Base-by-base conservation (phyloP, 2,888 invertebrate genomes). In the Watsonalla cultraria region DNA sequence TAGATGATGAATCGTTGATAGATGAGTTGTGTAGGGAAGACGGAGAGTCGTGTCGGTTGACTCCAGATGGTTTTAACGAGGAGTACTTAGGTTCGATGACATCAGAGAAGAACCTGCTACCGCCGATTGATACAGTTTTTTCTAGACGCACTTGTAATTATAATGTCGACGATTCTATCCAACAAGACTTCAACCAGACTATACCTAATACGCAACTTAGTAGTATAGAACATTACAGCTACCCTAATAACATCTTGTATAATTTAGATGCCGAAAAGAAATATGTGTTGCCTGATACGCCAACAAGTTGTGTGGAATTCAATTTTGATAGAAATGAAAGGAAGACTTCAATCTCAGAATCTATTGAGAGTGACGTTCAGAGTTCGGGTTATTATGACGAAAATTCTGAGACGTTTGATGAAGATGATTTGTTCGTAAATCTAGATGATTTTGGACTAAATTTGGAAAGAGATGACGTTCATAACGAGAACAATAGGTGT, bases 21-120 rank as follows among this genome's bases (percentile, higher is more conserved):
- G 90, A 90, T 54, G 90, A 90, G 61, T 77, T 90, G 13, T 90
- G 90, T 51, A 81, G 90, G 71, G 90, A 90, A 72, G 90, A 90
- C 35, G 74, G 76, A 15, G 89, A 90, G 68, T 75, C 84, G 6
- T 80, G 80, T 55, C 71, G 80, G 53, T 59, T 86, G 24, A 79
- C 84, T 4, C 86, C 88, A 39, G 86, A 87, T 59, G 72, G 67
- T 24, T 87, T 84, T 47, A 83, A 80, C 59, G 86, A 86, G 58
- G 85, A 84, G 50, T 84, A 82, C 64, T 68, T 86, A 42, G 74
- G 75, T 50, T 59, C 80, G 5, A 66, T 70, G 11, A 58, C 71
- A n/a, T 72, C 74, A 51, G 86, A 85, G 15, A 78, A 73, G n/a
- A 80, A 78, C 57, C 62, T 78, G n/a, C 58, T 90, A n/a, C 90